Percentiles rank a stretch among this genome's conserved stretches.
Conservation (phyloP, 2,113 vertebrate genomes). For the Dasyornis broadbenti region DNA sequence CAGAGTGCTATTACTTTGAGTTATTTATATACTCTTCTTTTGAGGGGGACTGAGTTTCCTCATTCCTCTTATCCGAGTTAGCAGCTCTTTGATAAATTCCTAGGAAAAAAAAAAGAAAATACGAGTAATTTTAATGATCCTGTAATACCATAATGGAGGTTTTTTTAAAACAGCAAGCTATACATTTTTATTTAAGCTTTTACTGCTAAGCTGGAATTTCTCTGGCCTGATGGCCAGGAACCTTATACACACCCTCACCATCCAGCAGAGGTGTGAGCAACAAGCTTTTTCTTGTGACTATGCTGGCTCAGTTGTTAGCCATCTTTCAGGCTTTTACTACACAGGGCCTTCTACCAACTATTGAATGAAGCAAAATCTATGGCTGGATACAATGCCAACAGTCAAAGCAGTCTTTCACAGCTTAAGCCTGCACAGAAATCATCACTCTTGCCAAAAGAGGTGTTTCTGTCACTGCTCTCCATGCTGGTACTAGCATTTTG, state of each 20-base stretch:
- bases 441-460: not conserved
- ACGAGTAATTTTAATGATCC: not conserved
- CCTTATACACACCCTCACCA: not conserved
- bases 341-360: not conserved
- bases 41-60: slow-evolving; percentile 92
- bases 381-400: not conserved
- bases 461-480: not conserved
- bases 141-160: not conserved
- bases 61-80: slow-evolving; percentile 95
- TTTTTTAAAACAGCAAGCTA: not conserved
- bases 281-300: not conserved
- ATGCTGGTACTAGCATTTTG: not conserved
- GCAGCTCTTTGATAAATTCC: slow-evolving; percentile 93
- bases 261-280: not conserved
- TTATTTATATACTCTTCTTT: slow-evolving; percentile 89
- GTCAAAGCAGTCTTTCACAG: not conserved
- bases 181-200: not conserved
- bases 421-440: not conserved
- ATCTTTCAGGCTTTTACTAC: not conserved
- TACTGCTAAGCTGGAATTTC: not conserved
- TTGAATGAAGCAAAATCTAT: not conserved
- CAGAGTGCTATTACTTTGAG: slow-evolving; percentile 31
- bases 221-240: not conserved
- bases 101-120: slow-evolving; percentile 54
- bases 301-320: not conserved